A percentile compares a stretch with the other conserved stretches of the same genome.
Evolutionary conservation across 2,113 vertebrate species (phyloP).

Genomic region (Amia ocellicauda): DNA sequence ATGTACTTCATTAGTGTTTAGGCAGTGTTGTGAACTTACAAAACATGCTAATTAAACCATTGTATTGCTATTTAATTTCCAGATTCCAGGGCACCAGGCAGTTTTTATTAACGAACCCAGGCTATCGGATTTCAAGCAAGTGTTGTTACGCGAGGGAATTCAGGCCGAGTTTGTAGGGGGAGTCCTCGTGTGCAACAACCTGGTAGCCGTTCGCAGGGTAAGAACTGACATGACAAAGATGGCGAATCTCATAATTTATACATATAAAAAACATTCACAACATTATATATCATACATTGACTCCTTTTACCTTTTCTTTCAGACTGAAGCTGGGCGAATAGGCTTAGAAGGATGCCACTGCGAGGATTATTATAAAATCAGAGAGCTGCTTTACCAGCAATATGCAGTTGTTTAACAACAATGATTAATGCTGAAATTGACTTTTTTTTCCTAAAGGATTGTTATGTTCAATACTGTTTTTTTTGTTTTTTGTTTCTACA

Average conservation of each 20-base stretch:
- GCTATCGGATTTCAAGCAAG: constrained; percentile 97
- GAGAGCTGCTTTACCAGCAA: constrained; percentile 95
- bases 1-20: too few relatives aligned
- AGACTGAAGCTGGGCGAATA: constrained; percentile 97
- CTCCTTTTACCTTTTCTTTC: constrained; percentile 47
- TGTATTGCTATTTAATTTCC: constrained; percentile 19
- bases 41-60: background rate
- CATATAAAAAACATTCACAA: background rate
- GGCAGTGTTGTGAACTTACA: too few relatives aligned
- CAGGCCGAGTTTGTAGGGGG: constrained; percentile 98
- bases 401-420: constrained; percentile 86
- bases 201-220: constrained; percentile 97
- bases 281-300: background rate
- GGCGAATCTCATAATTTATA: constrained; percentile 10
- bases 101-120: constrained; percentile 98
- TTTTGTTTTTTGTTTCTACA: too few relatives aligned
- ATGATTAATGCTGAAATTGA: too few relatives aligned
- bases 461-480: too few relatives aligned
- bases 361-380: constrained; percentile 97
- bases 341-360: constrained; percentile 96
- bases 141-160: constrained; percentile 91
- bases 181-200: constrained; percentile 95
- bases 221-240: too few relatives aligned
- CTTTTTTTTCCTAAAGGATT: too few relatives aligned
- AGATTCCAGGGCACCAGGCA: constrained; percentile 93